phyloP scores from a whole-genome alignment of 2,888 invertebrate species.

The Ormyrus rosae region DNA sequence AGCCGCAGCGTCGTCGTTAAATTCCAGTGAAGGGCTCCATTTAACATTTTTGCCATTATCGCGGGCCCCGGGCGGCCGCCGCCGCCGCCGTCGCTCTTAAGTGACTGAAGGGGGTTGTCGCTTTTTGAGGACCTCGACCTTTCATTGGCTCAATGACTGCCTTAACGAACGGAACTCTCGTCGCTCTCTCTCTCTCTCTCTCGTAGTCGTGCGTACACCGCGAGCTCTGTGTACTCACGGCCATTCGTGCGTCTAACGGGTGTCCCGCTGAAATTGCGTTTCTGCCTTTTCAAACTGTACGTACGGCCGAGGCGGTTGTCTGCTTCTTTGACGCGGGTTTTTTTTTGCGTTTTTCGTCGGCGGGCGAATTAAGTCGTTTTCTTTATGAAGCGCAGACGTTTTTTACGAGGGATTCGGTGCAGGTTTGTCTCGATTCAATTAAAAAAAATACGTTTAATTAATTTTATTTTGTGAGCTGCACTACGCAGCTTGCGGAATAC shows the following conservation, averaged over 20 bases:
- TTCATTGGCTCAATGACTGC: slow-evolving; percentile 59
- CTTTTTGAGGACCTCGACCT: slow-evolving; percentile 58
- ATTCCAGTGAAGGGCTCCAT: slow-evolving; percentile 51
- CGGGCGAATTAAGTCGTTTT: too few relatives aligned
- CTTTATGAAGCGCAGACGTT: too few relatives aligned
- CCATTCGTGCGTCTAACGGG: slow-evolving; percentile 14
- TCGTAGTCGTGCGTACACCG: slow-evolving; percentile 13
- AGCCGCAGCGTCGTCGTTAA: slow-evolving; percentile 31
- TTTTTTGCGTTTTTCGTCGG: too few relatives aligned
- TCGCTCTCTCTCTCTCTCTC: not conserved
- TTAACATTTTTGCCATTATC: slow-evolving; percentile 52
- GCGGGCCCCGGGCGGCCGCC: slow-evolving; percentile 23
- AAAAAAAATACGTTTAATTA: too few relatives aligned
- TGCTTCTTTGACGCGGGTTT: not conserved
- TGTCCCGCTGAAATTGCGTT: slow-evolving; percentile 18
- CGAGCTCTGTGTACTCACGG: slow-evolving; percentile 9
- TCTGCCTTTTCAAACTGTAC: not conserved
- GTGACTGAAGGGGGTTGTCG: slow-evolving; percentile 55
- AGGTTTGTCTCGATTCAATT: too few relatives aligned
- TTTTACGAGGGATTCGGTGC: too few relatives aligned
- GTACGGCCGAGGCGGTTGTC: not conserved
- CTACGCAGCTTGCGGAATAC: too few relatives aligned
- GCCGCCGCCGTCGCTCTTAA: slow-evolving; percentile 40
- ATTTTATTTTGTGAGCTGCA: too few relatives aligned
- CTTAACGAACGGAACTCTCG: slow-evolving; percentile 57